Conservation (phyloP, 2,888 invertebrate species). For the Nomada goodeniana region DNA sequence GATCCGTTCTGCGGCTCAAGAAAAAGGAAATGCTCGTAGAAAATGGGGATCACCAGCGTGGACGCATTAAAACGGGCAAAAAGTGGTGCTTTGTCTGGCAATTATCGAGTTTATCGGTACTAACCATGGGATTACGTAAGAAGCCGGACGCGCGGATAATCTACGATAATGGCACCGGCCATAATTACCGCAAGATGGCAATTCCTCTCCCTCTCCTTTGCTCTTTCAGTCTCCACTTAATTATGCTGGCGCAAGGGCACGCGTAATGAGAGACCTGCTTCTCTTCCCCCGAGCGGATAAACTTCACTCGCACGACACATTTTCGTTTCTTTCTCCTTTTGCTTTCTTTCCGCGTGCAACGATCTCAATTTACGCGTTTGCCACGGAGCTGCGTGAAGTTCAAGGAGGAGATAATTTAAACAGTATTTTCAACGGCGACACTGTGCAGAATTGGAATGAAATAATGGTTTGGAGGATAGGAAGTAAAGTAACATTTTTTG, state of each 20-base stretch:
- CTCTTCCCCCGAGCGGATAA: constrained; percentile 32
- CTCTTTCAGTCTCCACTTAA: constrained; percentile 55
- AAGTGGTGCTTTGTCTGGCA: constrained; percentile 34
- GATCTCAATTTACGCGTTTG: neutral
- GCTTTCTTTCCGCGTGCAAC: neutral
- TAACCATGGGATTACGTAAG: constrained; percentile 36
- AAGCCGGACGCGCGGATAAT: constrained; percentile 56
- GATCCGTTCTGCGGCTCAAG: neutral
- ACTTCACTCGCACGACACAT: constrained; percentile 20
- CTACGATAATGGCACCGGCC: constrained; percentile 71
- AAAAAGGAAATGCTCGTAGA: neutral
- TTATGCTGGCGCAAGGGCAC: constrained; percentile 66
- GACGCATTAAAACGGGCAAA: constrained; percentile 23
- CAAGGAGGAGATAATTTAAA: too few species aligned
- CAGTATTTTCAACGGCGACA: too few species aligned
- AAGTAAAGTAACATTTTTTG: too few species aligned
- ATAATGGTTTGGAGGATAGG: neutral
- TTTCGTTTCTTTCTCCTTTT: constrained; percentile 31
- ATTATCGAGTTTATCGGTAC: constrained; percentile 60
- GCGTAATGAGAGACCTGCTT: constrained; percentile 64
- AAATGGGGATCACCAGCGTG: constrained; percentile 10
- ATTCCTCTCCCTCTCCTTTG: constrained; percentile 22
- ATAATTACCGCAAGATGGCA: constrained; percentile 68
- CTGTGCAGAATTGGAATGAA: neutral
- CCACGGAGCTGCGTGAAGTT: too few species aligned